phyloP scores from a whole-genome alignment of 2,888 invertebrate species.

The Stratiomys singularior region DNA sequence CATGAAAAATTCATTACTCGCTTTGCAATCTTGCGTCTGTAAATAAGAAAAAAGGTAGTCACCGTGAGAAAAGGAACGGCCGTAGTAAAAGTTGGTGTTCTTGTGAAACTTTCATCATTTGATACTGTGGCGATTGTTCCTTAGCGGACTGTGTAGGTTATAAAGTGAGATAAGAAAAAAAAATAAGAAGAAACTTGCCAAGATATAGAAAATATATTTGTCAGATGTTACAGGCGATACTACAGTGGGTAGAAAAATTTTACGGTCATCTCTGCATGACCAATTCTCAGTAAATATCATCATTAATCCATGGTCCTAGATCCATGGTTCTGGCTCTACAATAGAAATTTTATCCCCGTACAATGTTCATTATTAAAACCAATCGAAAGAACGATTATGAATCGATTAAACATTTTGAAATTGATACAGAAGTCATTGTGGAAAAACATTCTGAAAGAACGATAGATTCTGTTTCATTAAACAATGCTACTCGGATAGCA shows the following conservation, averaged over 20 bases:
- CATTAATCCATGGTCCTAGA: no score
- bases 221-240: not conserved
- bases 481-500: no score
- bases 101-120: constrained; percentile 51
- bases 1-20: constrained; percentile 50
- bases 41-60: constrained; percentile 49
- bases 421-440: no score
- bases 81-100: constrained; percentile 46
- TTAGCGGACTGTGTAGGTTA: constrained; percentile 33
- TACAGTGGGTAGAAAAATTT: not conserved
- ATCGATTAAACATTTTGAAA: no score
- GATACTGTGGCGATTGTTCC: constrained; percentile 39
- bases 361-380: no score
- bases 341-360: no score
- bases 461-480: no score
- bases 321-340: no score
- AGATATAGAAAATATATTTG: constrained; percentile 16
- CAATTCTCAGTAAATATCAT: no score
- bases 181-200: not conserved
- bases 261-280: not conserved
- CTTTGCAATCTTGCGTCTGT: constrained; percentile 36
- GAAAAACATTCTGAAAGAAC: no score
- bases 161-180: constrained; percentile 30
- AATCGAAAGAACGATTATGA: no score
- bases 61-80: not conserved